A percentile compares a stretch with the other conserved stretches of the same genome.
Evolutionary conservation across 2,113 vertebrate species (phyloP).

Genomic region (Suncus etruscus): DNA sequence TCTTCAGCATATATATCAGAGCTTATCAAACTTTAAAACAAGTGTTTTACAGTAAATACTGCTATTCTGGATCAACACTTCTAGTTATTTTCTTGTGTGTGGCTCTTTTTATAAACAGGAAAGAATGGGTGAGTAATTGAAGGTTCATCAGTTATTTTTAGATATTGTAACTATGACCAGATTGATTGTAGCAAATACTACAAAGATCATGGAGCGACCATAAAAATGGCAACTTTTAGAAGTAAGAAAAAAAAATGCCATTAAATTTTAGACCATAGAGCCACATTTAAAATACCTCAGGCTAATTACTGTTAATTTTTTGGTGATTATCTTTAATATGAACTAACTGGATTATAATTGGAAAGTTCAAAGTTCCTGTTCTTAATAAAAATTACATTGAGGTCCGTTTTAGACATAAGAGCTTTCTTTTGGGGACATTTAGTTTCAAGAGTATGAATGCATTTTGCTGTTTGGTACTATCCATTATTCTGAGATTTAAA

Average conservation of each 20-base stretch:
- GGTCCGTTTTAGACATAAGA: conserved; percentile 55
- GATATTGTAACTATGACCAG: conserved; percentile 30
- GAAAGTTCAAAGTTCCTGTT: conserved; percentile 57
- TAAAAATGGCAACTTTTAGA: neutral
- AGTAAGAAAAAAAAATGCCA: neutral
- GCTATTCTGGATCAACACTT: conserved; percentile 28
- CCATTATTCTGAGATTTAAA: conserved; percentile 60
- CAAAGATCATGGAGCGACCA: conserved; percentile 36
- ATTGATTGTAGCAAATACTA: conserved; percentile 24
- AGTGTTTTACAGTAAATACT: conserved; percentile 45
- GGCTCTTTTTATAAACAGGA: conserved; percentile 21
- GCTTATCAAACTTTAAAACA: conserved; percentile 59
- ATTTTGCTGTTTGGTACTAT: conserved; percentile 56
- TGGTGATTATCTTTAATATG: conserved; percentile 36
- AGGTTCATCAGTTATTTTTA: neutral
- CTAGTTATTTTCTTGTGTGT: conserved; percentile 43
- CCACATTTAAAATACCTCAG: conserved; percentile 82
- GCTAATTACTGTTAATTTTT: conserved; percentile 81
- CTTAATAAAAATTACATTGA: conserved; percentile 55
- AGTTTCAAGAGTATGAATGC: conserved; percentile 55
- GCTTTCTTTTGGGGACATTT: conserved; percentile 58
- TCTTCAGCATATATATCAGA: neutral
- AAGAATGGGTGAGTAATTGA: neutral
- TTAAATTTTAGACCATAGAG: conserved; percentile 65
- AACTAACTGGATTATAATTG: conserved; percentile 50